Evolutionary conservation across 1,140 invertebrate genomes (phyloP).

Genomic region (Venustaconcha ellipsiformis): DNA sequence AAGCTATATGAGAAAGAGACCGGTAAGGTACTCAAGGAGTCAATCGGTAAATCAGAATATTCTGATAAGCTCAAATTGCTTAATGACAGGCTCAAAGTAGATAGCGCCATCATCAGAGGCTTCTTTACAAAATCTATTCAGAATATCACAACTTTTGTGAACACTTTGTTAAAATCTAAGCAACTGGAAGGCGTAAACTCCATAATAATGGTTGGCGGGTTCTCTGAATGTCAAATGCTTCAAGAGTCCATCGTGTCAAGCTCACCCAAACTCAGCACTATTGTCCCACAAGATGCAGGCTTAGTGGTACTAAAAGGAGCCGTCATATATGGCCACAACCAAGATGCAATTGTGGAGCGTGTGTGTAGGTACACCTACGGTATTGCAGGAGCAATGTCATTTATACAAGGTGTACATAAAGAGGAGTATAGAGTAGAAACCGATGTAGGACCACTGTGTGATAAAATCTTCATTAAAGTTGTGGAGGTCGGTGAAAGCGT

Average conservation of each 20-base stretch:
- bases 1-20: neutral
- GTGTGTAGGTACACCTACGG: constrained; percentile 5
- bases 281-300: too few species aligned
- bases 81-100: neutral
- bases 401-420: neutral
- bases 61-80: neutral
- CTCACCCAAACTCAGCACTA: neutral
- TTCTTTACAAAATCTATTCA: constrained; percentile 1
- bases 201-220: constrained; percentile 4
- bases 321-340: neutral
- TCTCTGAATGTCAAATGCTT: neutral
- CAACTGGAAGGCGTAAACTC: neutral
- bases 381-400: neutral
- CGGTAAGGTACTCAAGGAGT: neutral
- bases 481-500: neutral
- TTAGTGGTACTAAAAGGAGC: too few species aligned
- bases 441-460: neutral
- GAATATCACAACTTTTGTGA: neutral
- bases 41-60: neutral
- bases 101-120: neutral
- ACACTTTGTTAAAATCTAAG: neutral
- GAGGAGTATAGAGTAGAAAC: neutral
- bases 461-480: neutral
- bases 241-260: neutral
- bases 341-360: neutral